Evolutionary conservation across 2,888 invertebrate species (phyloP).

Genomic region (Scaptomyza reducta): DNA sequence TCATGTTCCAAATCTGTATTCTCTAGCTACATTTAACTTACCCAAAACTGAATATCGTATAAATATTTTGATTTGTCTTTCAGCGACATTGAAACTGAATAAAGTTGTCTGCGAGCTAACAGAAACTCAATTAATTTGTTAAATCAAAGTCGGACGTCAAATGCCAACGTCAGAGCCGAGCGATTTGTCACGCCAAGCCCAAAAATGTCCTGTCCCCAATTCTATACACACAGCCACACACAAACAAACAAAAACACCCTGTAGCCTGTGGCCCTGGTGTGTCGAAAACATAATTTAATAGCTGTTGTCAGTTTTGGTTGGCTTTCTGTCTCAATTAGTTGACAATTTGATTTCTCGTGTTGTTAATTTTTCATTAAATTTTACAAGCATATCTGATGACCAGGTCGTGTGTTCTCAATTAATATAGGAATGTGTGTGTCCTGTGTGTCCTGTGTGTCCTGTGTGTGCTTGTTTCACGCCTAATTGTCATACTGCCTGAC

Average conservation of each 20-base stretch:
- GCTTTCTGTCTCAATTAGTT: constrained; percentile 79
- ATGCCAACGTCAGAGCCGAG: constrained; percentile 61
- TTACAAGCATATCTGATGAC: constrained; percentile 50
- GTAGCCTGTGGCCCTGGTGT: neutral
- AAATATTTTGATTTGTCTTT: neutral
- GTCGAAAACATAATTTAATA: constrained; percentile 70
- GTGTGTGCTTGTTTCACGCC: neutral
- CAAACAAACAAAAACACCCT: neutral
- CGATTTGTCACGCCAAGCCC: constrained; percentile 67
- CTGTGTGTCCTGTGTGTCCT: too few species aligned
- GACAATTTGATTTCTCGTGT: constrained; percentile 79
- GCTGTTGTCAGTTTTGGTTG: constrained; percentile 34
- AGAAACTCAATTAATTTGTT: constrained; percentile 76
- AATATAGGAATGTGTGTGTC: constrained; percentile 62
- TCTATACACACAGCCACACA: neutral
- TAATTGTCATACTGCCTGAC: constrained; percentile 21
- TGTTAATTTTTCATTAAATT: constrained; percentile 77
- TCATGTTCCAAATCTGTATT: too few species aligned
- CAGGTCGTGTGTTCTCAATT: constrained; percentile 75
- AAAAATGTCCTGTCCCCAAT: neutral
- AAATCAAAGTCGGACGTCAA: constrained; percentile 69
- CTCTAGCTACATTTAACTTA: neutral
- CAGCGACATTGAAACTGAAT: constrained; percentile 9
- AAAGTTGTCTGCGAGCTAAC: neutral
- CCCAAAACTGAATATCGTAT: neutral